phyloP scores from a whole-genome alignment of 2,113 vertebrate species.

The Balaeniceps rex region DNA sequence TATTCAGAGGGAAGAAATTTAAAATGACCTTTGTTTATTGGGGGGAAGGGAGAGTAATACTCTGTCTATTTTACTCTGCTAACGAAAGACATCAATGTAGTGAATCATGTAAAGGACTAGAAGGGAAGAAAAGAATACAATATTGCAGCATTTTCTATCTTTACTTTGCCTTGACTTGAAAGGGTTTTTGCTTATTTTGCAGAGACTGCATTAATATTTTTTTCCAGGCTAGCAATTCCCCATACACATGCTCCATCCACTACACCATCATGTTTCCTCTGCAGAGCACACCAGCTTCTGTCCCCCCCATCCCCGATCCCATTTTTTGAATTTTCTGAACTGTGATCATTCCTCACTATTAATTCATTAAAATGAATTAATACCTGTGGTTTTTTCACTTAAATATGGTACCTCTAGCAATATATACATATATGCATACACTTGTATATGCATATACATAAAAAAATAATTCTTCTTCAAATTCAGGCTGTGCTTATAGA shows the following conservation, averaged over 20 bases:
- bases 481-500: not conserved
- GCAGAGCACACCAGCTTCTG: not conserved
- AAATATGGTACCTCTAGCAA: not conserved
- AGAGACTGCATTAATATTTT: constrained; percentile 15
- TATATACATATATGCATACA: not conserved
- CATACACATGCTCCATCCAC: not conserved
- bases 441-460: not conserved
- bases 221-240: constrained; percentile 25
- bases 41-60: not conserved
- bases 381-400: not conserved
- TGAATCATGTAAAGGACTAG: not conserved
- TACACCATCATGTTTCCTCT: not conserved
- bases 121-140: not conserved
- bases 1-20: not conserved
- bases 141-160: not conserved
- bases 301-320: not conserved
- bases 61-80: not conserved
- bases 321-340: not conserved
- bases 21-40: not conserved
- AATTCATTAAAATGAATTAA: not conserved
- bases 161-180: constrained; percentile 25
- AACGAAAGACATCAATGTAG: not conserved
- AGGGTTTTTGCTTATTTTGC: constrained; percentile 45
- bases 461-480: not conserved
- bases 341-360: not conserved